Base-by-base conservation (phyloP, 2,797 vertebrate genomes). In the Neosilurus hyrtlii region DNA sequence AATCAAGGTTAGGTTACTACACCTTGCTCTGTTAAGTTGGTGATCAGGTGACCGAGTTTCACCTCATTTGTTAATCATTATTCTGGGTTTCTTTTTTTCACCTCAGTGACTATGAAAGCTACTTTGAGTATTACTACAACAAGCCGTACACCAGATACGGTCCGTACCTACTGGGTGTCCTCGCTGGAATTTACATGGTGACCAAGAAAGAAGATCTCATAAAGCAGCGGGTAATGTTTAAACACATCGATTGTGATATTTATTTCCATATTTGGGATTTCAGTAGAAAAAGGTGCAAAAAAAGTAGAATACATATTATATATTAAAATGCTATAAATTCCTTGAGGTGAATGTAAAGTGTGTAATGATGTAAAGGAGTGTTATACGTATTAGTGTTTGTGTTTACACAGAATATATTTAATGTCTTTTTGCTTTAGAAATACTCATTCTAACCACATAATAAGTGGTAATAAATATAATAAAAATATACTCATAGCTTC, bases 71-170 rank as follows among this genome's bases (percentile, higher is more conserved):
- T 65, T 30, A 9, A 61, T 57, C 15, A 1, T 4, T 12, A 43
- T 10, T 43, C 10, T 10, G 49, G 12, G 14, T 10, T 81, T 57
- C 72, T 0, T 68, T 72, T 70, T 68, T 74, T 81, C 18, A 80
- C 88, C 90, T 71, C 90, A 95, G 94, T 72, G 86, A 86, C 10
- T 91, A 90, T 61, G 87, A 91, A 63, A 89, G 88, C 63, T 95
- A 95, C 84, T 88, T 89, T 49, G 89, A 94, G 76, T 93, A 94
- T 88, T 95, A 95, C 88, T 97, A 96, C 86, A 91, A 92, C n/a
- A 96, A 96, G 86, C 96, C 95, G 18, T 95, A 96, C 87, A 96
- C 95, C 62, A 89, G 95, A 88, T 95, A 94, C 3, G 95, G 95
- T 16, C 96, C 96, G 0, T 97, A 96, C 91, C 90, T 97, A 30